Evolutionary conservation across 2,888 invertebrate species (phyloP).

Genomic region (Lasius platythorax): DNA sequence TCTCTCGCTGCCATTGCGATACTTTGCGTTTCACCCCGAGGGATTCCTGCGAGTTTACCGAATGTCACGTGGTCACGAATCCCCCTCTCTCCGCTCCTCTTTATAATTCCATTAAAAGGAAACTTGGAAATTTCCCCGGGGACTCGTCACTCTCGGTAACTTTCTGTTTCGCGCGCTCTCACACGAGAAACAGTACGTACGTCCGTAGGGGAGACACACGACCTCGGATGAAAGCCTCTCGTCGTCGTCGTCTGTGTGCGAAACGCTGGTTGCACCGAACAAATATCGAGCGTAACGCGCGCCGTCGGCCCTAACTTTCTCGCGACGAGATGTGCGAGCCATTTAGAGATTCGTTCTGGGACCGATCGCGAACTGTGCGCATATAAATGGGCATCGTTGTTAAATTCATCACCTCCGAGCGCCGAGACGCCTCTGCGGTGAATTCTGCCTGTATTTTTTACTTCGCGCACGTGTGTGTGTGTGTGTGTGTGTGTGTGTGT

Average conservation of each 20-base stretch:
- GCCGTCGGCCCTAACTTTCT: constrained; percentile 21
- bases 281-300: constrained; percentile 41
- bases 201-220: constrained; percentile 63
- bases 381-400: constrained; percentile 16
- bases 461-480: not conserved
- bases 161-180: constrained; percentile 73
- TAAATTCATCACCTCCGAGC: constrained; percentile 18
- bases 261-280: constrained; percentile 37
- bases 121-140: constrained; percentile 81
- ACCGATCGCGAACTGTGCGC: constrained; percentile 39
- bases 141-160: constrained; percentile 80
- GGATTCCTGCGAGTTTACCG: constrained; percentile 65
- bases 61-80: constrained; percentile 71
- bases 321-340: constrained; percentile 25
- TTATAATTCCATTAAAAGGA: constrained; percentile 82
- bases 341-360: constrained; percentile 41
- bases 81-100: constrained; percentile 72
- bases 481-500: too few species aligned
- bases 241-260: constrained; percentile 1
- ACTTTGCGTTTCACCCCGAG: constrained; percentile 35
- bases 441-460: not conserved
- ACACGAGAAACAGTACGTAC: constrained; percentile 57
- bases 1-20: constrained; percentile 28
- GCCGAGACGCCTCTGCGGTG: not conserved
- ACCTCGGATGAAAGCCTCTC: constrained; percentile 56